Conservation (phyloP, 2,888 invertebrate species). For the Stenodera caucasica region DNA sequence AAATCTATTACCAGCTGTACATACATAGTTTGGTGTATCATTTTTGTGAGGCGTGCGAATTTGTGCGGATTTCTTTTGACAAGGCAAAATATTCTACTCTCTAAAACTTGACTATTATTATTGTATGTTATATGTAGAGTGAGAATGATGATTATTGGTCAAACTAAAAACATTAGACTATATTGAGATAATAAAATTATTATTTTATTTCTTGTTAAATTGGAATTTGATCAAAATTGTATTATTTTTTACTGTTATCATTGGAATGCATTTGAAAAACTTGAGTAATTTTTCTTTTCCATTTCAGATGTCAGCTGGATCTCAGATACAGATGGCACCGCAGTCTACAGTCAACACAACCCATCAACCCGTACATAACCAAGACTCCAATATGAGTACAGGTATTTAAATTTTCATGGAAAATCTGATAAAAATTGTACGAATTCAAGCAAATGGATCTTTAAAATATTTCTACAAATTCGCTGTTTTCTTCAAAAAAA, state of each 20-base stretch:
- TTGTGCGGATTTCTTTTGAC: constrained; percentile 36
- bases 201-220: no score
- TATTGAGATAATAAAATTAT: constrained; percentile 8
- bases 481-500: background rate
- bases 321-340: constrained; percentile 97
- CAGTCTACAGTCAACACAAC: constrained; percentile 84
- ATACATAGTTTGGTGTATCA: background rate
- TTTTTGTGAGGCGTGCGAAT: constrained; percentile 28
- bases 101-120: background rate
- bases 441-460: no score
- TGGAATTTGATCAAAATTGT: no score
- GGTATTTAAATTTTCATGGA: constrained; percentile 58
- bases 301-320: constrained; percentile 93
- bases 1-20: background rate
- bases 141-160: constrained; percentile 37
- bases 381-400: constrained; percentile 98
- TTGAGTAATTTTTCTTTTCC: constrained; percentile 31
- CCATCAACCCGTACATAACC: constrained; percentile 81
- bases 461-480: background rate
- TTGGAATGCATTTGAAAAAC: no score
- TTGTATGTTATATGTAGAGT: background rate
- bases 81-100: constrained; percentile 35
- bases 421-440: no score
- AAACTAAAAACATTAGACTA: constrained; percentile 43
- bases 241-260: no score